A percentile compares a stretch with the other conserved stretches of the same genome.
Conservation (phyloP, 2,113 vertebrate species). For the Syngnathus typhle region DNA sequence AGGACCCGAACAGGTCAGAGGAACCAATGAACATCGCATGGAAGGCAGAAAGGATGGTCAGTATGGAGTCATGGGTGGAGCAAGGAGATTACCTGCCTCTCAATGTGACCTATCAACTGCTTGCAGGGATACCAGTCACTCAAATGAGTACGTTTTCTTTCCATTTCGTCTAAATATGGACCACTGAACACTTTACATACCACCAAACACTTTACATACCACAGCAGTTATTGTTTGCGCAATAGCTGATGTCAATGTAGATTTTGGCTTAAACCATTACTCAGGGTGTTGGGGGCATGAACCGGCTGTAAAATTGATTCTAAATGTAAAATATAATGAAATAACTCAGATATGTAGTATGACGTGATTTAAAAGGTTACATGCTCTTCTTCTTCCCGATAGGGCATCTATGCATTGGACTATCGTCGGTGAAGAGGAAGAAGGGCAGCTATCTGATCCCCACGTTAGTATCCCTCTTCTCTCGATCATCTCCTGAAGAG, state of each 20-base stretch:
- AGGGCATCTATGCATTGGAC: slow-evolving; percentile 77
- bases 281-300: too few relatives aligned
- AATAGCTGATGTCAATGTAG: too few relatives aligned
- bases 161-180: too few relatives aligned
- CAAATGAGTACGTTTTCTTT: slow-evolving; percentile 41
- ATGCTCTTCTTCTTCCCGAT: neutral
- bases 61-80: slow-evolving; percentile 46
- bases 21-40: neutral
- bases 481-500: slow-evolving; percentile 71
- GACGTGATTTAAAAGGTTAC: neutral
- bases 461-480: slow-evolving; percentile 78
- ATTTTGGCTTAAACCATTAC: too few relatives aligned
- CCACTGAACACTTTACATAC: neutral
- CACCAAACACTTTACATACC: too few relatives aligned
- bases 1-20: neutral
- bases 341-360: too few relatives aligned
- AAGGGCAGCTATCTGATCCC: slow-evolving; percentile 69
- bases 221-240: too few relatives aligned
- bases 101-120: slow-evolving; percentile 53
- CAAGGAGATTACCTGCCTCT: slow-evolving; percentile 41
- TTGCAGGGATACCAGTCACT: slow-evolving; percentile 41
- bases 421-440: slow-evolving; percentile 63
- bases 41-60: slow-evolving; percentile 9
- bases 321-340: too few relatives aligned
- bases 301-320: too few relatives aligned